Conservation (phyloP, 2,797 vertebrate genomes). For the Clarias platycephalus region DNA sequence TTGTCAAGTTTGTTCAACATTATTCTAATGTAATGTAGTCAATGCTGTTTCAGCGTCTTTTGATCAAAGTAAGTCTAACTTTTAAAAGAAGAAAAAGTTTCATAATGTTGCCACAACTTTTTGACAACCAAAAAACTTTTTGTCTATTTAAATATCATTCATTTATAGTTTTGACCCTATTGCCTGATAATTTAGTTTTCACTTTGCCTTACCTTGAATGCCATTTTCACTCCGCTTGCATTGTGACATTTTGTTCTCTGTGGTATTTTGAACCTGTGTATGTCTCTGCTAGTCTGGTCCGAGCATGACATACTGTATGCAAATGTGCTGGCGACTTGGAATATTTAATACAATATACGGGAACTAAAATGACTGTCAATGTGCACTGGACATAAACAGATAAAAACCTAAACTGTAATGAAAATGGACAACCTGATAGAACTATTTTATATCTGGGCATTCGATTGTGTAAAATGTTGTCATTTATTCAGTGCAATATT, state of each 20-base stretch:
- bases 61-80: too few species aligned
- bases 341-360: background rate
- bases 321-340: background rate
- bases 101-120: too few species aligned
- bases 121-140: too few species aligned
- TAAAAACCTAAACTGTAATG: background rate
- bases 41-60: too few species aligned
- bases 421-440: background rate
- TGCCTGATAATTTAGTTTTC: background rate
- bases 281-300: background rate
- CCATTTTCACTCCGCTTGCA: background rate
- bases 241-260: background rate
- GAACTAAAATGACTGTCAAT: background rate
- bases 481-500: background rate
- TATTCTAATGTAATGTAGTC: too few species aligned
- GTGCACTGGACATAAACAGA: too few species aligned
- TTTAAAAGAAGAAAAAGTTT: too few species aligned
- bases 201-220: background rate
- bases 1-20: too few species aligned
- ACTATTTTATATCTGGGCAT: background rate
- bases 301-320: background rate
- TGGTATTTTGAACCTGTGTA: conserved; percentile 3
- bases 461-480: background rate
- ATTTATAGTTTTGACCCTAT: background rate
- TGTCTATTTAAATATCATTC: background rate